These are phyloP conservation scores for Drosophila nebulosa DNA, from an alignment of 1,140 invertebrate genomes.

Conservation along the genomic window DNA sequence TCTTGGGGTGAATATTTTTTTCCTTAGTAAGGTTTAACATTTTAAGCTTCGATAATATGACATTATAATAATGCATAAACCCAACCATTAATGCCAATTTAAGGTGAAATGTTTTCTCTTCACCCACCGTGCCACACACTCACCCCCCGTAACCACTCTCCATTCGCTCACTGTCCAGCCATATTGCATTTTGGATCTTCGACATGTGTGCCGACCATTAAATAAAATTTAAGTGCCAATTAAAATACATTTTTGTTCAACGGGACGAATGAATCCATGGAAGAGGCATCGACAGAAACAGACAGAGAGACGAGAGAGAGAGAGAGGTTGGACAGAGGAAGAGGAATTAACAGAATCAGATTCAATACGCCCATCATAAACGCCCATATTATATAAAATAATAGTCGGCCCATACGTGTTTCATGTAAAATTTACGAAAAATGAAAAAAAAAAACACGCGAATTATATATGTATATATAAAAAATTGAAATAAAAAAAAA, in stretches of 20 bases:
- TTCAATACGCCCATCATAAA: slow-evolving; percentile 40
- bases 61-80: slow-evolving; percentile 42
- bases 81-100: slow-evolving; percentile 39
- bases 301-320: neutral
- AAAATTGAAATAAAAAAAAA: slow-evolving; percentile 9
- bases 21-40: neutral
- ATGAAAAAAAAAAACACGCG: slow-evolving; percentile 33
- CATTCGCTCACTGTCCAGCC: neutral
- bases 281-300: neutral
- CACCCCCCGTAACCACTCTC: neutral
- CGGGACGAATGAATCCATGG: neutral
- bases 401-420: slow-evolving; percentile 56
- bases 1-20: too few species aligned
- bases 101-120: slow-evolving; percentile 4
- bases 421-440: slow-evolving; percentile 68
- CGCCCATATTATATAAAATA: slow-evolving; percentile 74
- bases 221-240: slow-evolving; percentile 79
- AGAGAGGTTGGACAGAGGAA: neutral
- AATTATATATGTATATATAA: neutral
- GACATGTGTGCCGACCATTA: slow-evolving; percentile 57
- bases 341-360: slow-evolving; percentile 24
- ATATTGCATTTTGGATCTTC: neutral
- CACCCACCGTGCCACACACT: neutral
- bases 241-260: slow-evolving; percentile 66
- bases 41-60: slow-evolving; percentile 24